A percentile compares a stretch with the other conserved stretches of the same genome.
Conservation (phyloP, 53 echinoderm and acorn worm species). For the Luidia sarsii region DNA sequence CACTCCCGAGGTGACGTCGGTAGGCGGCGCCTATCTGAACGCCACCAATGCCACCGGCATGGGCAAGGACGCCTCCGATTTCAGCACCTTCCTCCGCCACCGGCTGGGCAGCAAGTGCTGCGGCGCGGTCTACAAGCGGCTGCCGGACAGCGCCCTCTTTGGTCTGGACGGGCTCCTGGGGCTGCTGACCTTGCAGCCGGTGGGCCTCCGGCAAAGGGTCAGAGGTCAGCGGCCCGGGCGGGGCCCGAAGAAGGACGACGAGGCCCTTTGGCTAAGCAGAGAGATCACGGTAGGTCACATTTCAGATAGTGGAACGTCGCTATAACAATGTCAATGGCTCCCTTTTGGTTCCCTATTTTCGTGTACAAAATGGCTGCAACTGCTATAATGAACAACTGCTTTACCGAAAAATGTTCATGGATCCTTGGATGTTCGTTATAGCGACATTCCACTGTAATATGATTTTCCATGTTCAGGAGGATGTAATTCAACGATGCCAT, state of each 20-base stretch:
- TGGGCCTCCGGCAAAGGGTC: too few relatives aligned
- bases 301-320: too few relatives aligned
- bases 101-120: slow-evolving; percentile 64
- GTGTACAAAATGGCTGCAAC: too few relatives aligned
- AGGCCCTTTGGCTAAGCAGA: neutral
- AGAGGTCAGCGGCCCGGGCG: too few relatives aligned
- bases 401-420: too few relatives aligned
- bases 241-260: slow-evolving; percentile 21
- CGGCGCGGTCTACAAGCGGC: slow-evolving; percentile 67
- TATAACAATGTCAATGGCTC: too few relatives aligned
- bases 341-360: too few relatives aligned
- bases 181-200: slow-evolving; percentile 69
- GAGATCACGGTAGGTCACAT: slow-evolving; percentile 20
- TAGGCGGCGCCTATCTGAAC: neutral
- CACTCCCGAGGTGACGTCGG: slow-evolving; percentile 32
- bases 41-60: neutral
- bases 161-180: slow-evolving; percentile 73
- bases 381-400: too few relatives aligned
- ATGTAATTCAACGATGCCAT: too few relatives aligned
- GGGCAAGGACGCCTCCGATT: slow-evolving; percentile 68
- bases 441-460: too few relatives aligned
- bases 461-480: too few relatives aligned
- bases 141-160: slow-evolving; percentile 50
- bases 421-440: too few relatives aligned
- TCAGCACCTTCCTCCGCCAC: slow-evolving; percentile 61